These are phyloP conservation scores for Lasius fuliginosus DNA, from an alignment of 2,888 invertebrate species.

Conservation along the genomic window DNA sequence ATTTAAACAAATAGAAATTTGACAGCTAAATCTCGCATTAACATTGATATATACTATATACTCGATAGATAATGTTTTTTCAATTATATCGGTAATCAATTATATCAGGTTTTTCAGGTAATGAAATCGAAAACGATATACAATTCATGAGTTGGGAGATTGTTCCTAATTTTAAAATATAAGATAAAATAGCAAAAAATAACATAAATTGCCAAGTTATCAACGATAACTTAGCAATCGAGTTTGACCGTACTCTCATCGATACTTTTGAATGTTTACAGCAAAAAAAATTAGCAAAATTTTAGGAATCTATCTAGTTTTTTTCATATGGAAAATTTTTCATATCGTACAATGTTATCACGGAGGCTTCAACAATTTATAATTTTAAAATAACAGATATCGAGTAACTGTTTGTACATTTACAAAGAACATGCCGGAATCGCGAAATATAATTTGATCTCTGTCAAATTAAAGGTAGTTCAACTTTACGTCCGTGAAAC, in stretches of 20 bases:
- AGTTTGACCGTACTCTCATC: not conserved
- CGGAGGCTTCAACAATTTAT: not conserved
- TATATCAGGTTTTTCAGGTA: too few relatives aligned
- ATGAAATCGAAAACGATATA: too few relatives aligned
- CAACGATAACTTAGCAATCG: not conserved
- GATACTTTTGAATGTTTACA: not conserved
- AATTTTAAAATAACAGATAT: not conserved
- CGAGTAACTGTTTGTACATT: not conserved
- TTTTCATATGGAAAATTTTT: not conserved
- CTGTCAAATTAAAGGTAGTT: not conserved
- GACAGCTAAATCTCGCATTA: too few relatives aligned
- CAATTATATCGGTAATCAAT: too few relatives aligned
- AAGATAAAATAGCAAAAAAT: not conserved
- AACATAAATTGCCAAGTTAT: too few relatives aligned
- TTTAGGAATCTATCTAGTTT: not conserved
- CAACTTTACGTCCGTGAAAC: slow-evolving; percentile 34
- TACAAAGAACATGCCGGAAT: not conserved
- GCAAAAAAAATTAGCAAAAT: not conserved
- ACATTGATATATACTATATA: too few relatives aligned
- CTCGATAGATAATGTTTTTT: too few relatives aligned
- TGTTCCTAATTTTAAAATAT: not conserved
- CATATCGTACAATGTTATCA: not conserved
- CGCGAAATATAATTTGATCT: not conserved
- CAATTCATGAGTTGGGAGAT: not conserved
- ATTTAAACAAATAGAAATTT: too few relatives aligned